Percentiles rank a stretch among this genome's conserved stretches.
Conservation (phyloP, 1,140 invertebrate species). For the Macrotrachela quadricornifera region DNA sequence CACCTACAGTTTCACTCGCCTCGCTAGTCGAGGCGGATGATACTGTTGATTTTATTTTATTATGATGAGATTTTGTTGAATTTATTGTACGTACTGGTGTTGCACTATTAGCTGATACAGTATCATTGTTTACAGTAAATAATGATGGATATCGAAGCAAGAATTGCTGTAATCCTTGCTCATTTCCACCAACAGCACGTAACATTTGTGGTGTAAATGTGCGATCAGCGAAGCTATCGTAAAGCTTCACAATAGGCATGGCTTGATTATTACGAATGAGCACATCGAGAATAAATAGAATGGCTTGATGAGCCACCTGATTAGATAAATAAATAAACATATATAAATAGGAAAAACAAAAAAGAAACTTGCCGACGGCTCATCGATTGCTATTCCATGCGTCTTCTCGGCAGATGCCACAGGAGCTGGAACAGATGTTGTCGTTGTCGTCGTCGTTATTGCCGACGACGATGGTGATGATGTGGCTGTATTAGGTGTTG, state of each 20-base stretch:
- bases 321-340: no score
- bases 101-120: constrained; percentile 12
- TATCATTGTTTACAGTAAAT: constrained; percentile 28
- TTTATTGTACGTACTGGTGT: neutral
- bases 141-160: constrained; percentile 30
- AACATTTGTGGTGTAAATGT: constrained; percentile 31
- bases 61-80: neutral
- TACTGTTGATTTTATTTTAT: neutral
- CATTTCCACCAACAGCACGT: constrained; percentile 28
- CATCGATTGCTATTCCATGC: no score
- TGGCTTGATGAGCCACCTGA: constrained; percentile 24
- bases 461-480: no score
- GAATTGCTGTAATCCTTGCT: constrained; percentile 29
- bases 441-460: no score
- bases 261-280: constrained; percentile 23
- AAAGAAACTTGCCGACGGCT: no score
- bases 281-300: constrained; percentile 32
- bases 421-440: no score
- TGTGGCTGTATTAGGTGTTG: no score
- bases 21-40: no score
- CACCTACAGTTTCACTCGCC: no score
- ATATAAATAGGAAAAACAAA: no score
- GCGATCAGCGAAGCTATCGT: constrained; percentile 28
- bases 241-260: constrained; percentile 24
- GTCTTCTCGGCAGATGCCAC: no score